Evolutionary conservation across 2,888 invertebrate species (phyloP).

Genomic region (Chrysolina haemoptera): DNA sequence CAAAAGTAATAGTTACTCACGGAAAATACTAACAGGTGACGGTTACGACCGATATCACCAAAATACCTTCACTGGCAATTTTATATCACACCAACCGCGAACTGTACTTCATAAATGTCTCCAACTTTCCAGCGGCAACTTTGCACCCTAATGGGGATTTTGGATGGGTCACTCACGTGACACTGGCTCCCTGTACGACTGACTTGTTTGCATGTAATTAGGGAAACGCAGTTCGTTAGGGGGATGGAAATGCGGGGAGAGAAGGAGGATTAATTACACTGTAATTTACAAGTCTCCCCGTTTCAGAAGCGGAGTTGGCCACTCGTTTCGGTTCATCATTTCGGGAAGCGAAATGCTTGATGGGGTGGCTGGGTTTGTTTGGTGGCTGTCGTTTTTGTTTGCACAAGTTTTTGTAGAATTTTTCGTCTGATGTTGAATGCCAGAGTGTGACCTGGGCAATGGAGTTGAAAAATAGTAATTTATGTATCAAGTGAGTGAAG

Average conservation of each 20-base stretch:
- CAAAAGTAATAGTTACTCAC: too few relatives aligned
- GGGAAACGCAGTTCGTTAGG: conserved; percentile 63
- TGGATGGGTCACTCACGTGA: conserved; percentile 51
- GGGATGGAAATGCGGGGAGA: conserved; percentile 59
- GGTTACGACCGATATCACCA: too few relatives aligned
- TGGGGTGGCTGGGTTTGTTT: neutral
- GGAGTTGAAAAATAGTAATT: too few relatives aligned
- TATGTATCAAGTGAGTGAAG: too few relatives aligned
- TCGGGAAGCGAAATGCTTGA: neutral
- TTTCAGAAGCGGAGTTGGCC: conserved; percentile 56
- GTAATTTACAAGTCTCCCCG: conserved; percentile 64
- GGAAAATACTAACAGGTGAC: too few relatives aligned
- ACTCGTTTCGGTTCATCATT: conserved; percentile 19
- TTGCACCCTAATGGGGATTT: conserved; percentile 51
- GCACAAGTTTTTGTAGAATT: neutral
- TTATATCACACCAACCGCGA: conserved; percentile 48
- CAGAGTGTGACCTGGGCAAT: too few relatives aligned
- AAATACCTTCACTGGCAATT: conserved; percentile 45
- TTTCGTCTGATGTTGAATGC: too few relatives aligned
- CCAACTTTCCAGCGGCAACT: conserved; percentile 57
- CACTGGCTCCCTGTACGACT: conserved; percentile 50
- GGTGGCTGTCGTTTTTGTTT: neutral
- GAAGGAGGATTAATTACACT: conserved; percentile 62
- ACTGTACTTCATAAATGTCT: conserved; percentile 42
- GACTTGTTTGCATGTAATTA: conserved; percentile 67